These are phyloP conservation scores for Strongylocentrotus purpuratus DNA, from an alignment of 35 echinoderm and acorn worm species.

Conservation along the genomic window DNA sequence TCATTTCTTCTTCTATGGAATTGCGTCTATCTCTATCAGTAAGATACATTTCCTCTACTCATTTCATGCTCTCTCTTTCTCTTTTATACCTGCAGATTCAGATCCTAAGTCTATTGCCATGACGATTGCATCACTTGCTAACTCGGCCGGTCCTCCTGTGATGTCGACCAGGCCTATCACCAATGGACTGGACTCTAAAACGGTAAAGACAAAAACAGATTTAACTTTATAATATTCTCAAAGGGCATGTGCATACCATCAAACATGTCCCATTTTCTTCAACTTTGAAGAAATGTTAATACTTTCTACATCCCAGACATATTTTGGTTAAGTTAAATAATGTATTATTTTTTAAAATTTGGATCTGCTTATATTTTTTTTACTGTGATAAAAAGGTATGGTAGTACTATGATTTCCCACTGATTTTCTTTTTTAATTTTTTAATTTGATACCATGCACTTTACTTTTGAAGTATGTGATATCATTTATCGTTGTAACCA, in stretches of 20 bases:
- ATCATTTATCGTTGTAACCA: background rate
- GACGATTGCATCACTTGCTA: slow-evolving; percentile 97
- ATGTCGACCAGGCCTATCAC: slow-evolving; percentile 57
- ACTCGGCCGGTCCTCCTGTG: slow-evolving; percentile 56
- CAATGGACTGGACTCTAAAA: slow-evolving; percentile 61
- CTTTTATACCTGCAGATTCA: slow-evolving; percentile 62
- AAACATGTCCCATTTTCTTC: background rate
- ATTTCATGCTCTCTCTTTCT: background rate
- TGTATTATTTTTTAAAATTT: no score
- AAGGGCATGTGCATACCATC: background rate
- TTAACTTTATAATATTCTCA: background rate
- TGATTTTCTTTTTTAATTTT: background rate
- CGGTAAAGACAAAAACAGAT: background rate
- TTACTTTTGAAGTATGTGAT: background rate
- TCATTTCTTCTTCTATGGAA: no score
- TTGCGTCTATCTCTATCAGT: no score
- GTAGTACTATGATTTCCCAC: background rate
- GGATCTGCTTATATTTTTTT: no score
- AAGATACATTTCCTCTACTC: background rate
- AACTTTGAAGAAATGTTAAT: background rate
- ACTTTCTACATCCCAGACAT: background rate
- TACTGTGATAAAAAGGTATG: background rate
- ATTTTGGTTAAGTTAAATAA: no score
- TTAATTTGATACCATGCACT: no score
- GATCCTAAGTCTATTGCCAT: slow-evolving; percentile 97